Percentiles rank a stretch among this genome's conserved stretches.
phyloP scores from a whole-genome alignment of 2,888 invertebrate species.

The Acheta domesticus region DNA sequence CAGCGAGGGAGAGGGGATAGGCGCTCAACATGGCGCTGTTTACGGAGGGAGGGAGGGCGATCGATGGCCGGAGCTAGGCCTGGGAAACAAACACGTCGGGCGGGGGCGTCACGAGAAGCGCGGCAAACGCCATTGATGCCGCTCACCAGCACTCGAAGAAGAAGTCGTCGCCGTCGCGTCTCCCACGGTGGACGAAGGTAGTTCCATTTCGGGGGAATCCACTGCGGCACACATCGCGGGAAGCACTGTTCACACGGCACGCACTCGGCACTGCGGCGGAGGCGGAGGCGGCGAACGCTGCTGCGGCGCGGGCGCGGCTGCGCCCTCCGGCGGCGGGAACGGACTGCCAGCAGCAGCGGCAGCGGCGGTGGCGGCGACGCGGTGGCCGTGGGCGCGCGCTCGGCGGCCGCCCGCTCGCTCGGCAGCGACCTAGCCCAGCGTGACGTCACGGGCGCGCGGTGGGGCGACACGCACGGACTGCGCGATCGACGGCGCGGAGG shows the following conservation, averaged over 20 bases:
- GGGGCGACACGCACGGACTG: constrained; percentile 27
- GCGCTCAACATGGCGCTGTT: neutral
- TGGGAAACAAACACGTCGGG: neutral
- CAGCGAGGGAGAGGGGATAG: neutral
- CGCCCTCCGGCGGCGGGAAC: neutral
- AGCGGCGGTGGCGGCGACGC: neutral
- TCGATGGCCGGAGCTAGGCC: neutral
- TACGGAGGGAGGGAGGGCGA: neutral
- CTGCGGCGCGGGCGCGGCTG: neutral
- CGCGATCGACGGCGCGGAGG: constrained; percentile 33
- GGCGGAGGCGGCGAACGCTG: too few species aligned
- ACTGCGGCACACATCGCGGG: neutral
- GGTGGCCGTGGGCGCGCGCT: neutral
- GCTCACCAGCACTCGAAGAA: constrained; percentile 23
- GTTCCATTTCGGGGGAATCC: neutral
- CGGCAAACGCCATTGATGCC: constrained; percentile 20
- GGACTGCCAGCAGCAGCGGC: neutral
- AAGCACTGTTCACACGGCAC: neutral
- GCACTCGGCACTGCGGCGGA: neutral
- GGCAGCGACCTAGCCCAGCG: constrained; percentile 11
- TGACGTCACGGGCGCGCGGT: constrained; percentile 35
- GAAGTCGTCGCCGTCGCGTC: constrained; percentile 25
- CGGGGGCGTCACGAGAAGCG: neutral
- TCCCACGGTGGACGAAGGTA: neutral
- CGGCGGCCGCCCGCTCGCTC: neutral